phyloP scores from a whole-genome alignment of 2,888 invertebrate species.

The Mythimna lalbum region DNA sequence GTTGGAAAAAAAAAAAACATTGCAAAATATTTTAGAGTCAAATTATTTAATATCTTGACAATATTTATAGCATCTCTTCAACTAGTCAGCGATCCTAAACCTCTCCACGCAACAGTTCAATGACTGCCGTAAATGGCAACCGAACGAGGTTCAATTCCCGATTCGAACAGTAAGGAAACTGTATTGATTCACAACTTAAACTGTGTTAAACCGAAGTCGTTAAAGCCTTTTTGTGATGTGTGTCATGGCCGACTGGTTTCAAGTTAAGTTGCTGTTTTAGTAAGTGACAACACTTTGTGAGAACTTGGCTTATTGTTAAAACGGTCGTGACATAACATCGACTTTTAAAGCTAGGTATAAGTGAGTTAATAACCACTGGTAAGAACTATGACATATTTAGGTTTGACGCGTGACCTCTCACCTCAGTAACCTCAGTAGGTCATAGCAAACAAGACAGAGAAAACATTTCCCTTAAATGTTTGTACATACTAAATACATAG shows the following conservation, averaged over 20 bases:
- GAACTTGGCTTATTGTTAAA: slow-evolving; percentile 43
- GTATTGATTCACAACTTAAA: slow-evolving; percentile 43
- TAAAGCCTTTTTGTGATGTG: slow-evolving; percentile 42
- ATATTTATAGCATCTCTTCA: slow-evolving; percentile 7
- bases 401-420: slow-evolving; percentile 33
- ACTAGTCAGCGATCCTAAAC: slow-evolving; percentile 13
- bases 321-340: slow-evolving; percentile 42
- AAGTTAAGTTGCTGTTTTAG: slow-evolving; percentile 43
- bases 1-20: not conserved
- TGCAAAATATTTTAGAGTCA: not conserved
- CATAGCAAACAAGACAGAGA: not conserved
- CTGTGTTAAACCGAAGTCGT: slow-evolving; percentile 29
- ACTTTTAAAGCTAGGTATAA: slow-evolving; percentile 26
- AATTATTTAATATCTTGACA: slow-evolving; percentile 11
- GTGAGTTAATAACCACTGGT: slow-evolving; percentile 25
- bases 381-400: slow-evolving; percentile 27
- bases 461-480: not conserved
- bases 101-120: slow-evolving; percentile 59
- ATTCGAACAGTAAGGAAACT: slow-evolving; percentile 49
- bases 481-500: not conserved
- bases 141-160: slow-evolving; percentile 55
- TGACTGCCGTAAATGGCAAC: slow-evolving; percentile 54
- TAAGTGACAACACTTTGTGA: slow-evolving; percentile 17
- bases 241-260: slow-evolving; percentile 59
- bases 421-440: not conserved